These are phyloP conservation scores for Drosophila lacertosa DNA, from an alignment of 1,140 invertebrate genomes.

Conservation along the genomic window DNA sequence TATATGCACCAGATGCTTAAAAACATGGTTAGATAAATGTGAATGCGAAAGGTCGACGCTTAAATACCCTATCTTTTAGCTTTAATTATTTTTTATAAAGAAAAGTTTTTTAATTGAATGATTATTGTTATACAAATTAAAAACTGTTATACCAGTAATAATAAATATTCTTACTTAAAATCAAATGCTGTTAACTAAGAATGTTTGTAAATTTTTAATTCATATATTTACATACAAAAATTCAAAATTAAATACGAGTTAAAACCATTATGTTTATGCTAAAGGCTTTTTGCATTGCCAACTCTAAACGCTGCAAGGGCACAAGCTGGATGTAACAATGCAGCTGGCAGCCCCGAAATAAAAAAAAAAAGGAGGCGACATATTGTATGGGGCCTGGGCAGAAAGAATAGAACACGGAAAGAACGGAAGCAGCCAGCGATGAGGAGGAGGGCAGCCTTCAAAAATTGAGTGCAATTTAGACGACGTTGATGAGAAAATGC, in stretches of 20 bases:
- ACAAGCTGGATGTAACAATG: slow-evolving; percentile 29
- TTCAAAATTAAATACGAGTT: background rate
- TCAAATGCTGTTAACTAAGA: too few species aligned
- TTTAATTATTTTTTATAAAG: too few species aligned
- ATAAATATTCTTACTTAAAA: too few species aligned
- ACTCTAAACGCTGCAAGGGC: slow-evolving; percentile 34
- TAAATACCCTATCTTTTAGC: slow-evolving; percentile 21
- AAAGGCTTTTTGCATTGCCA: background rate
- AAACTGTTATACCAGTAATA: too few species aligned
- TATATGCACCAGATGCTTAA: slow-evolving; percentile 59
- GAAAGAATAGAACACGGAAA: slow-evolving; percentile 25
- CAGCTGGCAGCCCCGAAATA: slow-evolving; percentile 38
- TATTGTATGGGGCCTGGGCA: slow-evolving; percentile 27
- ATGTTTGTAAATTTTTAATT: too few species aligned
- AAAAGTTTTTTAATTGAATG: too few species aligned
- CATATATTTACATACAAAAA: too few species aligned
- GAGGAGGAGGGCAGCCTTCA: slow-evolving; percentile 63
- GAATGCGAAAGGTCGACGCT: too few species aligned
- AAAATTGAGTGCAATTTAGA: slow-evolving; percentile 83
- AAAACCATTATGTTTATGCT: background rate
- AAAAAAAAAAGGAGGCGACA: slow-evolving; percentile 43
- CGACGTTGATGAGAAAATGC: slow-evolving; percentile 81
- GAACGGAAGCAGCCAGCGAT: slow-evolving; percentile 35
- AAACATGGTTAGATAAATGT: slow-evolving; percentile 21
- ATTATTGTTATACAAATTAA: too few species aligned